A percentile compares a stretch with the other conserved stretches of the same genome.
Conservation (phyloP, 2,113 vertebrate genomes). For the Bubalus kerabau region DNA sequence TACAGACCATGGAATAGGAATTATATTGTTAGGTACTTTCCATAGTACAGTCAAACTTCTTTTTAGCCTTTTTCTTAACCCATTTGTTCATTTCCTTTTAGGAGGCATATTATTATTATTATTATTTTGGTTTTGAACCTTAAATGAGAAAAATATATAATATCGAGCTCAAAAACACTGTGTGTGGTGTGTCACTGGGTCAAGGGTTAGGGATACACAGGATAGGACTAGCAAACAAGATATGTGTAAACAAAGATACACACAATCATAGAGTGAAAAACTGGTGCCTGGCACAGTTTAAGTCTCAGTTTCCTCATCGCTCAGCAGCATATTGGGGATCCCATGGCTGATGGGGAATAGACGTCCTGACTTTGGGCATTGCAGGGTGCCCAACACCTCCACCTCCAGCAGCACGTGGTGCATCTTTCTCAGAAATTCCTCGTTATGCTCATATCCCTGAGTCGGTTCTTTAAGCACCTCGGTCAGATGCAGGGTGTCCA, state of each 20-base stretch:
- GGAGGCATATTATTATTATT: background rate
- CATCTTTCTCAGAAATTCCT: slow-evolving; percentile 89
- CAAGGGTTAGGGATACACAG: background rate
- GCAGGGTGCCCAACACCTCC: slow-evolving; percentile 88
- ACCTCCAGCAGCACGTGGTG: slow-evolving; percentile 90
- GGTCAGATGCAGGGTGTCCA: slow-evolving; percentile 82
- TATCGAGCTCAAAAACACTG: slow-evolving; percentile 52
- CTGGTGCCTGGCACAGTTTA: background rate
- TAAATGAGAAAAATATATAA: slow-evolving; percentile 74
- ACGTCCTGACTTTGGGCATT: slow-evolving; percentile 90
- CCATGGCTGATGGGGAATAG: slow-evolving; percentile 91
- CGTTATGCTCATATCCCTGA: slow-evolving; percentile 83
- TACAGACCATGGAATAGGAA: background rate
- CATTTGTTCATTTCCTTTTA: background rate
- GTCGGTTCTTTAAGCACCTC: slow-evolving; percentile 81
- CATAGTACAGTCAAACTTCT: background rate
- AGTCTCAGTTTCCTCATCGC: slow-evolving; percentile 82
- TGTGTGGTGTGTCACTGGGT: background rate
- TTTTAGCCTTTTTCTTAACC: background rate
- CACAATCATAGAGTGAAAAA: background rate
- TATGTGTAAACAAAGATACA: background rate
- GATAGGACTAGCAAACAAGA: background rate
- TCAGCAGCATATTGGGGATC: slow-evolving; percentile 94
- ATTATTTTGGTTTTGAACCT: slow-evolving; percentile 71
- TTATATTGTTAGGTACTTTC: background rate